Evolutionary conservation across 2,888 invertebrate genomes (phyloP).

Genomic region (Oeneis ivallda): DNA sequence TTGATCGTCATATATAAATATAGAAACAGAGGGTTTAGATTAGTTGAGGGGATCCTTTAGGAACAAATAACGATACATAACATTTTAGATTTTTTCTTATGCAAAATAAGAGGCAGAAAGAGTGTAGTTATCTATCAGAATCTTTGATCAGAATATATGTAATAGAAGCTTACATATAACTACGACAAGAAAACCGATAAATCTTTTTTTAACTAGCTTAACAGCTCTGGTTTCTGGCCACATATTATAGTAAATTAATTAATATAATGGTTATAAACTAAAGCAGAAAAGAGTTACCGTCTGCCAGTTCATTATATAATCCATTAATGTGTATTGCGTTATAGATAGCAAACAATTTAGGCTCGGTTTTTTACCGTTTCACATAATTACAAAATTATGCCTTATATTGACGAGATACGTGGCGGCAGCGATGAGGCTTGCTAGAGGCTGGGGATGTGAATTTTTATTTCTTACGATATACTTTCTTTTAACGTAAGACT

Average conservation of each 20-base stretch:
- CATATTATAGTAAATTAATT: not conserved
- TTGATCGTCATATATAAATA: too few relatives aligned
- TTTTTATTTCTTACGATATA: not conserved
- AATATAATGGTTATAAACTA: constrained; percentile 39
- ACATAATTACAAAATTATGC: constrained; percentile 79
- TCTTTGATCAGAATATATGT: too few relatives aligned
- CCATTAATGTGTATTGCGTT: constrained; percentile 75
- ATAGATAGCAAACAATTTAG: constrained; percentile 73
- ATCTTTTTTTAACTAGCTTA: too few relatives aligned
- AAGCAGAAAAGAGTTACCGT: constrained; percentile 66
- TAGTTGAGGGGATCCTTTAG: too few relatives aligned
- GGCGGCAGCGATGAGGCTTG: constrained; percentile 14
- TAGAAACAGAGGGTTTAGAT: too few relatives aligned
- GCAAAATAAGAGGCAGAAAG: too few relatives aligned
- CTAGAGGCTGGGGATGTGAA: constrained; percentile 29
- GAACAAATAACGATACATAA: too few relatives aligned
- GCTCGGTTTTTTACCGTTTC: constrained; percentile 74
- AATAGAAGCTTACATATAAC: too few relatives aligned
- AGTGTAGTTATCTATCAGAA: too few relatives aligned
- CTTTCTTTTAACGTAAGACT: not conserved
- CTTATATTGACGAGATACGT: constrained; percentile 63
- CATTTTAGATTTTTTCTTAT: too few relatives aligned
- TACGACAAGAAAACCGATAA: too few relatives aligned
- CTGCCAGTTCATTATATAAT: constrained; percentile 66
- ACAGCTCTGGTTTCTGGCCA: too few relatives aligned